These are phyloP conservation scores for Ennomos fuscantarius DNA, from an alignment of 2,888 invertebrate genomes.

Conservation along the genomic window DNA sequence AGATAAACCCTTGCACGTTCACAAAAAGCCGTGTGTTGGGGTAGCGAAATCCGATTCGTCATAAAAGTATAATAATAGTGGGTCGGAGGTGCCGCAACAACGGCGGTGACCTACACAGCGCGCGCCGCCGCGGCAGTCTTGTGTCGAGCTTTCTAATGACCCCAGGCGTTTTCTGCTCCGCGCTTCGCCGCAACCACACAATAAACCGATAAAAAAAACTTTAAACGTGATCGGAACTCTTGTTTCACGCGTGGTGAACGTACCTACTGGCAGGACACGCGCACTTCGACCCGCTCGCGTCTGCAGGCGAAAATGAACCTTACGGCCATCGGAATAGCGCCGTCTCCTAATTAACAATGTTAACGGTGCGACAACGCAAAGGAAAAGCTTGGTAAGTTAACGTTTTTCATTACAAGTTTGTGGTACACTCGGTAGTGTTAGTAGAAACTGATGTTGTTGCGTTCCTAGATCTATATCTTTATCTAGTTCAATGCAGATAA, in stretches of 20 bases:
- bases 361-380: slow-evolving; percentile 57
- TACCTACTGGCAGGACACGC: slow-evolving; percentile 63
- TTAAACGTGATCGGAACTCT: slow-evolving; percentile 63
- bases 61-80: slow-evolving; percentile 85
- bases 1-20: slow-evolving; percentile 57
- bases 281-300: slow-evolving; percentile 56
- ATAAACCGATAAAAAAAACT: slow-evolving; percentile 60
- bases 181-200: slow-evolving; percentile 61
- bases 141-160: slow-evolving; percentile 83
- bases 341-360: slow-evolving; percentile 68
- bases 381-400: slow-evolving; percentile 63
- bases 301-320: slow-evolving; percentile 71
- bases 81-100: slow-evolving; percentile 82
- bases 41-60: slow-evolving; percentile 82
- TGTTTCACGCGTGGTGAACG: slow-evolving; percentile 64
- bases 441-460: slow-evolving; percentile 1
- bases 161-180: slow-evolving; percentile 80
- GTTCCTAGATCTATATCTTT: not conserved
- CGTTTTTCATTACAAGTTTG: slow-evolving; percentile 54
- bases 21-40: slow-evolving; percentile 68
- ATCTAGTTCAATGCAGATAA: slow-evolving; percentile 10
- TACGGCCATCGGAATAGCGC: slow-evolving; percentile 67
- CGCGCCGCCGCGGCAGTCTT: slow-evolving; percentile 84
- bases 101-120: slow-evolving; percentile 77
- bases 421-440: slow-evolving; percentile 34